Percentiles rank a stretch among this genome's conserved stretches.
Evolutionary conservation across 2,888 invertebrate species (phyloP).

Genomic region (Eudemis profundana): DNA sequence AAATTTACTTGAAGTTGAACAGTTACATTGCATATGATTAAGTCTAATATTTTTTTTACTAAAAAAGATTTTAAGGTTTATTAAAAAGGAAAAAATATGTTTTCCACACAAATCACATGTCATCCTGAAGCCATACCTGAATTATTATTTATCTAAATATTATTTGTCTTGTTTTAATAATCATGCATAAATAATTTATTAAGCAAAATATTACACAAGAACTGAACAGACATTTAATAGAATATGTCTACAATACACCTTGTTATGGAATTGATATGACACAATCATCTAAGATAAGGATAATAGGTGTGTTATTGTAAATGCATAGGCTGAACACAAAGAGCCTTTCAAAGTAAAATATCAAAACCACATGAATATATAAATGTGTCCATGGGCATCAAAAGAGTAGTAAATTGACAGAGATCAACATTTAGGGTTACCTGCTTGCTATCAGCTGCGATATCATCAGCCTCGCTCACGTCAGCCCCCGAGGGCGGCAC

Average conservation of each 20-base stretch:
- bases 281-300: slow-evolving; percentile 42
- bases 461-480: slow-evolving; percentile 76
- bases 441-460: slow-evolving; percentile 79
- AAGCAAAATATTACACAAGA: slow-evolving; percentile 5
- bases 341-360: slow-evolving; percentile 19
- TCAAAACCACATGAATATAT: slow-evolving; percentile 1
- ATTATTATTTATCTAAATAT: too few relatives aligned
- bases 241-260: slow-evolving; percentile 27
- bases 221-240: slow-evolving; percentile 14
- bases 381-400: slow-evolving; percentile 1
- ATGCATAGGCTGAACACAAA: slow-evolving; percentile 33
- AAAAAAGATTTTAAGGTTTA: too few relatives aligned
- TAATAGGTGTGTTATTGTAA: slow-evolving; percentile 40
- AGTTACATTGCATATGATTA: slow-evolving; percentile 7
- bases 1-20: slow-evolving; percentile 13
- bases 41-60: not conserved
- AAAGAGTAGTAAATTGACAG: slow-evolving; percentile 42
- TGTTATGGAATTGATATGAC: slow-evolving; percentile 41
- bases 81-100: too few relatives aligned
- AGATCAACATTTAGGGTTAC: slow-evolving; percentile 58
- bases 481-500: slow-evolving; percentile 81
- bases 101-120: too few relatives aligned
- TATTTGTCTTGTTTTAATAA: not conserved
- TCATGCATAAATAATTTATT: not conserved
- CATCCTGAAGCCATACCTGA: too few relatives aligned